Evolutionary conservation across 2,113 vertebrate species (phyloP), one percentile per base, ranked within the genome.

Genomic region (Anarrhichthys ocellatus): DNA sequence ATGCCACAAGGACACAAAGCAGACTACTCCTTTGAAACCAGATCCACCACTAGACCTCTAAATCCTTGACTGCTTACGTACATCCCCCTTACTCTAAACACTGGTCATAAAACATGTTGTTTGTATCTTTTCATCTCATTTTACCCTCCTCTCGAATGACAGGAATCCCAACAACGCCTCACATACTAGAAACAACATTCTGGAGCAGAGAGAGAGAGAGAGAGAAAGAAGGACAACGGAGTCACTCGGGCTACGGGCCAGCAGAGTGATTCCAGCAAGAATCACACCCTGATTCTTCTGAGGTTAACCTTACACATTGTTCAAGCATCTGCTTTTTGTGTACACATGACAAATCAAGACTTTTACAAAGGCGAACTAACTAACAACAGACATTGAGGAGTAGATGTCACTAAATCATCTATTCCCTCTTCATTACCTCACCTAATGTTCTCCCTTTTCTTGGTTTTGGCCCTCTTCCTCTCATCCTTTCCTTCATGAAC

Each of bases 11-110:
- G 78, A 92, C 83, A 89, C 75, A 86, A 81, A 90, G 59, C 89
- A 93, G 88, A 91, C 79, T 63, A 71, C 73, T 66, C 66, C 82
- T 89, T 92, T 93, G 91, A 93, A 93, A 92, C 73, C 29, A 9
- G 66, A 93, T 88, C 84, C 81, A 69, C 71, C 40, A 17, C 79
- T 22, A 77, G 74, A 62, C 65, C 69, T 73, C 76, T 70, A 91
- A 84, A 91, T 92, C 85, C 54, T 56, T 20, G 34, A 87, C 42
- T 67, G 86, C 81, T 91, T 87, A 81, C 22, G 52, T 83, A 71
- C 67, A 80, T 78, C 78, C 77, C 68, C 83, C 46, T 83, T 87
- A 83, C 63, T 72, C 69, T 79, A 86, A 91, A 93, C 86, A 85
- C 38, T 75, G 80, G 78, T 79, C 80, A 81, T 90, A 88, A 92